Evolutionary conservation across 2,113 vertebrate genomes (phyloP).

Genomic region (Takifugu flavidus): DNA sequence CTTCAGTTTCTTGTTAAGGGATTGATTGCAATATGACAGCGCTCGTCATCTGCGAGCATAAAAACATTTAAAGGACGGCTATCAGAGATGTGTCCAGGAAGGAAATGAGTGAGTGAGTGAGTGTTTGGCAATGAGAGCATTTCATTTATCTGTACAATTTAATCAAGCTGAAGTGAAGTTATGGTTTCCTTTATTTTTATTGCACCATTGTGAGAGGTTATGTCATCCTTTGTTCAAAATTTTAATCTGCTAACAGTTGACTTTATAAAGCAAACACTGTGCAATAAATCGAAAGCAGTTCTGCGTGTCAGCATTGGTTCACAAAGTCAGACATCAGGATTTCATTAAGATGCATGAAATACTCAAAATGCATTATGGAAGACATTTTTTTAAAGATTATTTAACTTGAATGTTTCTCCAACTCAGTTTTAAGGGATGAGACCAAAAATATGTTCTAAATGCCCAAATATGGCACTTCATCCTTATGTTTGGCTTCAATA

Average conservation of each 20-base stretch:
- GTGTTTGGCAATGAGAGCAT: conserved; percentile 4
- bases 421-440: too few relatives aligned
- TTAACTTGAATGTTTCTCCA: too few relatives aligned
- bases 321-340: too few relatives aligned
- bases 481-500: too few relatives aligned
- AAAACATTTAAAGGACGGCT: conserved; percentile 43
- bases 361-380: too few relatives aligned
- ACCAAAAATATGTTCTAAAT: too few relatives aligned
- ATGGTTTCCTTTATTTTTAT: conserved; percentile 18
- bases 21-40: conserved; percentile 53
- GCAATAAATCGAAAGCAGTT: background rate
- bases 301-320: background rate
- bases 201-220: conserved; percentile 1
- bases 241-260: background rate
- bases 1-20: conserved; percentile 34
- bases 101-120: conserved; percentile 13
- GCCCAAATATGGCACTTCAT: too few relatives aligned
- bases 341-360: too few relatives aligned
- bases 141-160: conserved; percentile 23
- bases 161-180: conserved; percentile 14
- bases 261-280: conserved; percentile 11
- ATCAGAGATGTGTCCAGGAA: background rate
- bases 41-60: conserved; percentile 33
- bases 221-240: conserved; percentile 5
- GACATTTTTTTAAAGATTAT: too few relatives aligned